Conservation (phyloP, 2,113 vertebrate species). For the human (Homo sapiens) region DNA sequence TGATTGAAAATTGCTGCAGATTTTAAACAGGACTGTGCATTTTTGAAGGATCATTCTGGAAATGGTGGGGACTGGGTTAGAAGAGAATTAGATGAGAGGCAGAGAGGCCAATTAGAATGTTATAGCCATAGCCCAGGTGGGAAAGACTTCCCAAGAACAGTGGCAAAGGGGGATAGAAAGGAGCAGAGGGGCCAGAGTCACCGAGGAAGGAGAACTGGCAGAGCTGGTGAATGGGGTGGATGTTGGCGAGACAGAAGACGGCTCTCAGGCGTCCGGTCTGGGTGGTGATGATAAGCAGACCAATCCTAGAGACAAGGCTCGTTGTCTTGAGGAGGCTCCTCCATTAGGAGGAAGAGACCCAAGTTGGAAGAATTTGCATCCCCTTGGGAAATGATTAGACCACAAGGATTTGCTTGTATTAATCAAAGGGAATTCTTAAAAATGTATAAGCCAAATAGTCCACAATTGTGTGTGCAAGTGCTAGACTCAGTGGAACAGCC, state of each 20-base stretch:
- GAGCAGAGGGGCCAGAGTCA: background rate
- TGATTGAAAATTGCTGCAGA: background rate
- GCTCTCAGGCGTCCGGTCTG: fast-evolving
- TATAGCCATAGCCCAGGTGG: background rate
- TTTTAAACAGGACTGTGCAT: background rate
- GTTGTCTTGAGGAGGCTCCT: no score
- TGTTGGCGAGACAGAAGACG: background rate
- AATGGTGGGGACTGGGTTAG: background rate
- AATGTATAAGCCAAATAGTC: background rate
- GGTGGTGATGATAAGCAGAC: background rate
- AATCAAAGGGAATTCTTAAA: background rate
- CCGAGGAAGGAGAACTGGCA: background rate
- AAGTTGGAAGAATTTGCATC: background rate
- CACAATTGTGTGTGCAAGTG: background rate
- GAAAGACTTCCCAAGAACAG: background rate
- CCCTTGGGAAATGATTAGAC: background rate
- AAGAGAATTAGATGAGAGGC: background rate
- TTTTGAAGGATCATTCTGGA: background rate
- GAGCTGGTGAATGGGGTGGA: background rate
- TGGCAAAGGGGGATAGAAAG: no score
- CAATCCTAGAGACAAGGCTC: background rate
- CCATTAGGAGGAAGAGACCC: background rate
- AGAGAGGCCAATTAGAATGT: background rate
- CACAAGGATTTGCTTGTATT: background rate
- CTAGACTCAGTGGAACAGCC: fast-evolving